These are phyloP conservation scores for Prosapia bicincta DNA, from an alignment of 2,888 invertebrate genomes.

Conservation along the genomic window DNA sequence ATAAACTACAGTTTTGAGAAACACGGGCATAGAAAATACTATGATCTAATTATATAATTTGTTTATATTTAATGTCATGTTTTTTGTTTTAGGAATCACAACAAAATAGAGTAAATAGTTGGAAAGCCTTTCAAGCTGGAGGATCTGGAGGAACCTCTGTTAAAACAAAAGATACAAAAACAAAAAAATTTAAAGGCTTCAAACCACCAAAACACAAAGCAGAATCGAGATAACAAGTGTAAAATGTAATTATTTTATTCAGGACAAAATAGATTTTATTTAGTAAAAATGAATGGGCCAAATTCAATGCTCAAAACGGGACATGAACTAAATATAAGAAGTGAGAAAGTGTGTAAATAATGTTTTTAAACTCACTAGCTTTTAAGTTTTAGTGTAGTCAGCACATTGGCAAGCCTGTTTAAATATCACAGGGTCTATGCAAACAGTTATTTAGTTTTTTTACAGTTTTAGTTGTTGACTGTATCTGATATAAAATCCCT, in stretches of 20 bases:
- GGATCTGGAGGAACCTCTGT: constrained; percentile 47
- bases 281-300: background rate
- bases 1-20: too few relatives aligned
- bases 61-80: too few relatives aligned
- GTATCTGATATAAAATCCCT: background rate
- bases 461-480: background rate
- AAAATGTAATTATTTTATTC: background rate
- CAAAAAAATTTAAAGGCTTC: constrained; percentile 76
- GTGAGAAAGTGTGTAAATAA: background rate
- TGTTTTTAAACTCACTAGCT: background rate
- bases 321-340: background rate
- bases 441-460: background rate
- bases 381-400: background rate
- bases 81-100: constrained; percentile 81
- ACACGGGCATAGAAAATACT: too few relatives aligned
- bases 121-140: constrained; percentile 84
- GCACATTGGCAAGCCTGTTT: too few relatives aligned
- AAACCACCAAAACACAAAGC: constrained; percentile 93
- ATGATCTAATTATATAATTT: too few relatives aligned
- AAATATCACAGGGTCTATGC: background rate
- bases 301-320: background rate
- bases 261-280: background rate
- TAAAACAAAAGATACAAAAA: constrained; percentile 51
- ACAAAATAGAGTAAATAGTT: constrained; percentile 87
- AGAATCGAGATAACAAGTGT: constrained; percentile 71